These are phyloP conservation scores for Hybos culiciformis DNA, from an alignment of 2,888 invertebrate species.

Conservation along the genomic window DNA sequence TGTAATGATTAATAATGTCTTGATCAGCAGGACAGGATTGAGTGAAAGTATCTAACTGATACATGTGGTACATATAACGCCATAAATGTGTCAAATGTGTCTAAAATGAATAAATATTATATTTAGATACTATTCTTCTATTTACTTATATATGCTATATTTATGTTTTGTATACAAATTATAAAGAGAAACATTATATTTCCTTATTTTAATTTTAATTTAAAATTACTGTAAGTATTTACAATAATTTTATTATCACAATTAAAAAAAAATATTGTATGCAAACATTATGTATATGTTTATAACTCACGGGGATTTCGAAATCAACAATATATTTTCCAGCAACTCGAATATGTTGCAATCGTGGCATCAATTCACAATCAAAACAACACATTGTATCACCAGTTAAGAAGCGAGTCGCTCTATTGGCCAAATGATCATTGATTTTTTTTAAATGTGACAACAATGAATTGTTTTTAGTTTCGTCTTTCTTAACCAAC, in stretches of 20 bases:
- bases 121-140: too few relatives aligned
- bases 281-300: too few relatives aligned
- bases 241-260: too few relatives aligned
- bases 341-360: constrained; percentile 97
- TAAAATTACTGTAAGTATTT: too few relatives aligned
- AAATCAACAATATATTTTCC: constrained; percentile 80
- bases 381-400: constrained; percentile 99
- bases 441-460: constrained; percentile 79
- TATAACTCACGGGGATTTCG: constrained; percentile 56
- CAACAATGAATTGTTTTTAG: constrained; percentile 64
- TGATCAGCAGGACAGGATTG: constrained; percentile 98
- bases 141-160: too few relatives aligned
- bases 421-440: constrained; percentile 72
- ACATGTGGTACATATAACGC: constrained; percentile 98
- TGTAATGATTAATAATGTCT: constrained; percentile 98
- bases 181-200: too few relatives aligned
- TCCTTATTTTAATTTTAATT: too few relatives aligned
- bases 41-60: constrained; percentile 94
- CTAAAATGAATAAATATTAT: constrained; percentile 34
- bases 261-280: constrained; percentile 2
- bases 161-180: background rate
- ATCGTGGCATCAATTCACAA: constrained; percentile 95
- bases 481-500: constrained; percentile 81
- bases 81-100: constrained; percentile 70
- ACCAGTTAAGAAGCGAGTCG: constrained; percentile 85